Conservation (phyloP, 2,113 vertebrate genomes). For the Dasyprocta punctata region DNA sequence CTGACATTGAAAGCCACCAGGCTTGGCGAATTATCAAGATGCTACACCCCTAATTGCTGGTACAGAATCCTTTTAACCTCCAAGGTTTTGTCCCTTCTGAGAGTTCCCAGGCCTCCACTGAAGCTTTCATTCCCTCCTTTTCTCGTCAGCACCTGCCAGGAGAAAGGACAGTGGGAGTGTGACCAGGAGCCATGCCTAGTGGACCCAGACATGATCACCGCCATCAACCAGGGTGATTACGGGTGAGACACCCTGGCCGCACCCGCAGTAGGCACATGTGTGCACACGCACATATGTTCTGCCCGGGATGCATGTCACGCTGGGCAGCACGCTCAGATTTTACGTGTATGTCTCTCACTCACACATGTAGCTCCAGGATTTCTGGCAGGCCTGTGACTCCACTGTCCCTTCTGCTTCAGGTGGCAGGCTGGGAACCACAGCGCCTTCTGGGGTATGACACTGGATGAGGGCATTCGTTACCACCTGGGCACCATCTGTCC, state of each 20-base stretch:
- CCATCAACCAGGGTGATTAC: constrained; percentile 91
- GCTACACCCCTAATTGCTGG: background rate
- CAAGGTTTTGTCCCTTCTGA: background rate
- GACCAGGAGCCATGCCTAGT: constrained; percentile 94
- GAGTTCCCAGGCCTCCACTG: background rate
- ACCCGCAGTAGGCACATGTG: background rate
- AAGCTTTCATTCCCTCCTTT: background rate
- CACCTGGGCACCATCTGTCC: constrained; percentile 95
- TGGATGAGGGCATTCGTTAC: constrained; percentile 94
- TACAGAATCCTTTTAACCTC: background rate
- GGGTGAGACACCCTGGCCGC: constrained; percentile 86
- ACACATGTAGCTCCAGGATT: accelerated
- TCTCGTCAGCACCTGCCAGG: constrained; percentile 90
- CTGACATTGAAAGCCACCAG: background rate
- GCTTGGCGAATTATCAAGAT: background rate
- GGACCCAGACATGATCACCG: constrained; percentile 90
- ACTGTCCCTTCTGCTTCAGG: constrained; percentile 78
- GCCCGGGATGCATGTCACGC: accelerated
- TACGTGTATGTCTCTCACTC: background rate
- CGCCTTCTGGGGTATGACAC: constrained; percentile 94
- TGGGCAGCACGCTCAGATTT: background rate
- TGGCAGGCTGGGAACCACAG: constrained; percentile 97
- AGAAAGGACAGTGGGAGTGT: constrained; percentile 91
- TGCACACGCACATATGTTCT: no score
- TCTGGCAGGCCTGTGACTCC: background rate